Base-by-base conservation (phyloP, 2,797 vertebrate genomes). In the Clarias laeviceps region DNA sequence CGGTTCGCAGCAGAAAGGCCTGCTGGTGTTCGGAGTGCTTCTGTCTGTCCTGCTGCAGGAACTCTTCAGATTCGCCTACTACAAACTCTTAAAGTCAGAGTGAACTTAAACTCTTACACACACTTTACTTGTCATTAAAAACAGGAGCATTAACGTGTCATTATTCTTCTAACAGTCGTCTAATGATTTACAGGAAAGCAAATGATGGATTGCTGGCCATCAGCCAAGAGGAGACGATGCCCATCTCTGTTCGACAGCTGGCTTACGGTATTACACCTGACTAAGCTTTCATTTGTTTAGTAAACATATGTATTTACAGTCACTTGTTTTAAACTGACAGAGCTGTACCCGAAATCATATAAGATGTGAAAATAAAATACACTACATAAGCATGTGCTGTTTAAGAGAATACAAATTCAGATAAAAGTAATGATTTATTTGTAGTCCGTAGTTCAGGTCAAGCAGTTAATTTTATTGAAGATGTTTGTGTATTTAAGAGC, bases 181-280 rank as follows among this genome's bases (percentile, higher is more conserved):
- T 77, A 37, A 37, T 59, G 84, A 85, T 87, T 64, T 92, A 82
- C 91, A 97, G 96, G 92, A 97, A 95, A 93, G 96, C 96, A 0
- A 97, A 94, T 89, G 95, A 96, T 90, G 97, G 95, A 84, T 94
- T 97, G 79, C 94, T 96, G 87, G 84, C 89, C 54, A 92, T 97
- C 89, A 97, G 94, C 79, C 95, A 96, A 87, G 96, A 96, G 87
- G 96, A 97, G 86, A 93, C 94, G 32, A 94, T 95, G 91, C 95
- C 95, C 0, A 95, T 96, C 90, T 97, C 96, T 78, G 94, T 96
- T 82, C 91, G 94, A 15, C 93, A 96, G 91, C 92, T 97, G 87
- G 96, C 96, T 82, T 97, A 96, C 37, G 96, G 96, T 94, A 93
- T 88, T 54, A 27, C 7, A 72, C 45, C 34, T 68, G 32, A 3